Evolutionary conservation across 2,113 vertebrate species (phyloP).

Genomic region (Phyllostomus hastatus): DNA sequence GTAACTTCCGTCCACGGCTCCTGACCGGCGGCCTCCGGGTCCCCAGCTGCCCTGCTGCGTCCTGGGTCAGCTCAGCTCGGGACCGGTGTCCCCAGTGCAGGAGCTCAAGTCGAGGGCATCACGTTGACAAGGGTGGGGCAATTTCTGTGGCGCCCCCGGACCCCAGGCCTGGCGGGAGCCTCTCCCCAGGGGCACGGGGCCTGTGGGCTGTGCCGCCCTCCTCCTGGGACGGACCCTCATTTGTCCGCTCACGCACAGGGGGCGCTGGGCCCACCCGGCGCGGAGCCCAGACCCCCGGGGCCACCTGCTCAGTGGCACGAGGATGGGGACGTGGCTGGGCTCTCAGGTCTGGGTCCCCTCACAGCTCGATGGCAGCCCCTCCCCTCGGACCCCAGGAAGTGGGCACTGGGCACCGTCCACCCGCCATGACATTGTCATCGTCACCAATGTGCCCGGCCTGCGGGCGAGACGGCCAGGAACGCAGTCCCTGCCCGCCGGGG

Average conservation of each 20-base stretch:
- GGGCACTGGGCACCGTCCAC: background rate
- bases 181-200: background rate
- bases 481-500: background rate
- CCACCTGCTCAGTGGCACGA: background rate
- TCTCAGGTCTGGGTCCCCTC: background rate
- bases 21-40: background rate
- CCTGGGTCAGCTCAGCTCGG: background rate
- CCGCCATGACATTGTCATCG: fast-evolving
- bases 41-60: background rate
- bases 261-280: fast-evolving
- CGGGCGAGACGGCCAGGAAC: background rate
- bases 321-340: too few relatives aligned
- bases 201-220: fast-evolving
- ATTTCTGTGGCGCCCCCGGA: background rate
- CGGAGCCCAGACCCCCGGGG: background rate
- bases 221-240: fast-evolving
- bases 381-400: background rate
- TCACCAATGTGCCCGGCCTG: background rate
- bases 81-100: fast-evolving
- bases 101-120: too few relatives aligned
- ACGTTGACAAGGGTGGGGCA: fast-evolving
- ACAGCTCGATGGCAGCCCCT: background rate
- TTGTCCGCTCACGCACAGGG: background rate
- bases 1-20: too few relatives aligned
- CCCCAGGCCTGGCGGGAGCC: fast-evolving